phyloP scores from a whole-genome alignment of 1,140 invertebrate species.

The Papilio polytes region DNA sequence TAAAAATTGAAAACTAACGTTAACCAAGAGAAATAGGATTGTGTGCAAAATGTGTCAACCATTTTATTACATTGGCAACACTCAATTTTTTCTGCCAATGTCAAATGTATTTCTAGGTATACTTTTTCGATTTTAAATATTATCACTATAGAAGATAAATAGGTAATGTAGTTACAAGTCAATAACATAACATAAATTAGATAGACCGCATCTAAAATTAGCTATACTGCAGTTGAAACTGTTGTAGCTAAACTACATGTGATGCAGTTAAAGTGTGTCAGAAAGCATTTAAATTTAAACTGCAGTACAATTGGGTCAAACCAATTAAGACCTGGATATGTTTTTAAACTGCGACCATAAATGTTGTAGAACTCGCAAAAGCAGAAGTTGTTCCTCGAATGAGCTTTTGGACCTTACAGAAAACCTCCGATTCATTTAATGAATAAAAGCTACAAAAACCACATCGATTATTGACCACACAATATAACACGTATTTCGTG shows the following conservation, averaged over 20 bases:
- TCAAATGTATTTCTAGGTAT: not conserved
- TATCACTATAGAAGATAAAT: not conserved
- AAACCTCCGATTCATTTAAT: not conserved
- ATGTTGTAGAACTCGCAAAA: not conserved
- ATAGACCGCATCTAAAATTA: not conserved
- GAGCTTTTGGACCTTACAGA: not conserved
- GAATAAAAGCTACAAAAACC: not conserved
- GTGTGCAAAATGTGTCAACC: not conserved
- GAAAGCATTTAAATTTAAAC: constrained; percentile 25
- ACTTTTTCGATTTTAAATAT: not conserved
- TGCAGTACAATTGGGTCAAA: constrained; percentile 12
- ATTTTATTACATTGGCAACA: not conserved
- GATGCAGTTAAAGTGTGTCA: constrained; percentile 15
- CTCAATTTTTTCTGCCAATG: not conserved
- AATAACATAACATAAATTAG: not conserved
- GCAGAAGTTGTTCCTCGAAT: not conserved
- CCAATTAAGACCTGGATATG: constrained; percentile 9
- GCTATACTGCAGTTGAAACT: constrained; percentile 18
- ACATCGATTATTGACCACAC: not conserved
- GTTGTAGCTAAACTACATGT: constrained; percentile 4
- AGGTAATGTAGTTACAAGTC: not conserved
- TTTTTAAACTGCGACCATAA: not conserved
- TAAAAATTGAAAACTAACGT: constrained; percentile 18
- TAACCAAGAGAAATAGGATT: not conserved
- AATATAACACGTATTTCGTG: not conserved